Evolutionary conservation across 1,140 invertebrate species (phyloP), one percentile per base, ranked within the genome.

Genomic region (Drosophila malerkotliana): DNA sequence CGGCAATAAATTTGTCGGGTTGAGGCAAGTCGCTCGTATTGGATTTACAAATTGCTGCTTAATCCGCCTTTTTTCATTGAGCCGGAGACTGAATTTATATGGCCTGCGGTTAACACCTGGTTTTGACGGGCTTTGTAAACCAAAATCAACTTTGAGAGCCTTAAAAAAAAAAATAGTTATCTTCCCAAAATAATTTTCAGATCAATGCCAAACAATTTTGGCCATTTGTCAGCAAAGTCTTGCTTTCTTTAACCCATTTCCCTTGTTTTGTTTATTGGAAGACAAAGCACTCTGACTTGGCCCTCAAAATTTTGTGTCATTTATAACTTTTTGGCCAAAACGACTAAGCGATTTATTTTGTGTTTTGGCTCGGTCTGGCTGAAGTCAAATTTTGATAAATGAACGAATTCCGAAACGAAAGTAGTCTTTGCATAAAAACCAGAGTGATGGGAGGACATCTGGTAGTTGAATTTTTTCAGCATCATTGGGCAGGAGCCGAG

Each of bases 351-450:
- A 88, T 87, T 85, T 87, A 82, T 85, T 74, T 76, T 60, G 45
- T 63, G 60, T 57, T 61, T 51, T 69, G 54, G 45, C 28, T 45
- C 32, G 67, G 44, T 77, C 69, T 71, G 45, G 58, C 45, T 47
- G 26, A 47, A 52, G 82, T 71, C 78, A 75, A 88, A 82, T 49
- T 76, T 82, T 88, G 82, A 87, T 82, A 79, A 82, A 87, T 88
- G 66, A 66, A 68, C 39, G 41, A 53, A 63, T 52, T 71, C 49
- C 45, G 39, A 21, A 39, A n/a, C 44, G 37, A 28, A 39, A 49
- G 26, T 67, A 59, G 53, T 24, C 62, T 57, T 76, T 74, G 72
- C 72, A 74, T 74, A 74, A 28, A 30, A 18, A 6, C 18, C n/a
- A 18, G 15, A 14, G 44, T 24, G 18, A 47, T 10, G 51, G 44